Evolutionary conservation across 1,140 invertebrate species (phyloP).

Genomic region (Octopus sinensis): DNA sequence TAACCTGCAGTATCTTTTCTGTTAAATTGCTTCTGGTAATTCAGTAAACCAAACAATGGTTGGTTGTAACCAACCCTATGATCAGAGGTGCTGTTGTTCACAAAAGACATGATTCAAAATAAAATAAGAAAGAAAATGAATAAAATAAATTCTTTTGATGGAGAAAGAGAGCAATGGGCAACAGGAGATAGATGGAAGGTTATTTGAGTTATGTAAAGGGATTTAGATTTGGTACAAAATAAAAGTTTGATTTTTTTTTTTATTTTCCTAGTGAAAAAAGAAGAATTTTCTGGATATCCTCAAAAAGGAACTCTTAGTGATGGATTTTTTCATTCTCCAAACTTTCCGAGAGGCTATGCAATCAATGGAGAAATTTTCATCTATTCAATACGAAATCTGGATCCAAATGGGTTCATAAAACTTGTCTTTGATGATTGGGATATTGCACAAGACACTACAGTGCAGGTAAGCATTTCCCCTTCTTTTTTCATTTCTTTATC

Average conservation of each 20-base stretch:
- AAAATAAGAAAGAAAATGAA: too few relatives aligned
- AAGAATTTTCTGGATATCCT: slow-evolving; percentile 32
- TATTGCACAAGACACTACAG: slow-evolving; percentile 41
- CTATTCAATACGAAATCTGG: slow-evolving; percentile 48
- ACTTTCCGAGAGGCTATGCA: slow-evolving; percentile 48
- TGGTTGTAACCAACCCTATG: too few relatives aligned
- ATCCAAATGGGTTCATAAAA: slow-evolving; percentile 46
- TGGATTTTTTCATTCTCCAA: slow-evolving; percentile 43
- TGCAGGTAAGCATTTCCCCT: slow-evolving; percentile 35
- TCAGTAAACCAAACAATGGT: too few relatives aligned
- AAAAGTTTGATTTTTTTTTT: not conserved
- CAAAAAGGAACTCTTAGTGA: slow-evolving; percentile 29
- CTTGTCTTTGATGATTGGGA: slow-evolving; percentile 51
- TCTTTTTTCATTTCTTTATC: not conserved
- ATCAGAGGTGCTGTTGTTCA: too few relatives aligned
- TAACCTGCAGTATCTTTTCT: too few relatives aligned
- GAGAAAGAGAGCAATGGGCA: too few relatives aligned
- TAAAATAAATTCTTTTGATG: too few relatives aligned
- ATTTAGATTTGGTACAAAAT: too few relatives aligned
- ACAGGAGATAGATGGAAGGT: too few relatives aligned
- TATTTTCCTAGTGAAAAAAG: slow-evolving; percentile 40
- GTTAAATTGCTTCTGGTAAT: too few relatives aligned
- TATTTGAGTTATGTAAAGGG: too few relatives aligned
- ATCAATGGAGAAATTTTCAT: slow-evolving; percentile 50
- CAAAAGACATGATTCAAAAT: too few relatives aligned